Percentiles rank a stretch among this genome's conserved stretches.
phyloP scores from a whole-genome alignment of 1,140 invertebrate genomes.

The Cherax quadricarinatus region DNA sequence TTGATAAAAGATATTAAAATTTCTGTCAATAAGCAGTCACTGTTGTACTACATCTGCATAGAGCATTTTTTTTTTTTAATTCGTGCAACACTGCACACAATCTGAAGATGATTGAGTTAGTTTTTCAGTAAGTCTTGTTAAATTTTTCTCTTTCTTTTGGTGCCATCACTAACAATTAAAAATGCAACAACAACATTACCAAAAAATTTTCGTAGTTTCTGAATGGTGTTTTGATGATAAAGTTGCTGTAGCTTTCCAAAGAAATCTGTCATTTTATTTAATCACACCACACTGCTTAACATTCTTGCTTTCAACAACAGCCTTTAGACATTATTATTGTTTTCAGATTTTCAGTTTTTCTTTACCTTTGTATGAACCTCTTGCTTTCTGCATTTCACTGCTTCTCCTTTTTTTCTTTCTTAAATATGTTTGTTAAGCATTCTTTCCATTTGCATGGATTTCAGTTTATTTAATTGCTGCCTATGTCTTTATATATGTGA shows the following conservation, averaged over 20 bases:
- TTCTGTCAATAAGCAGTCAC: no score
- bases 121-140: no score
- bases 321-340: not conserved
- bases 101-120: no score
- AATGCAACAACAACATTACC: no score
- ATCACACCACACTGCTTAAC: not conserved
- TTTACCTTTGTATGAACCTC: not conserved
- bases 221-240: no score
- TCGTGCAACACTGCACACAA: no score
- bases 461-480: not conserved
- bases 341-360: not conserved
- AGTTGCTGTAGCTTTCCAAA: not conserved
- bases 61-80: no score
- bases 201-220: no score
- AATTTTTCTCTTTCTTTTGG: no score
- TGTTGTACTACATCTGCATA: no score
- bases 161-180: no score
- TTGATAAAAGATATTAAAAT: no score
- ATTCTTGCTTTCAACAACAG: not conserved
- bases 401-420: not conserved
- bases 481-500: not conserved
- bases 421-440: not conserved
- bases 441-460: not conserved
- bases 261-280: not conserved
- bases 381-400: not conserved